phyloP scores from a whole-genome alignment of 2,797 vertebrate species.

The Phylloscopus collybita region DNA sequence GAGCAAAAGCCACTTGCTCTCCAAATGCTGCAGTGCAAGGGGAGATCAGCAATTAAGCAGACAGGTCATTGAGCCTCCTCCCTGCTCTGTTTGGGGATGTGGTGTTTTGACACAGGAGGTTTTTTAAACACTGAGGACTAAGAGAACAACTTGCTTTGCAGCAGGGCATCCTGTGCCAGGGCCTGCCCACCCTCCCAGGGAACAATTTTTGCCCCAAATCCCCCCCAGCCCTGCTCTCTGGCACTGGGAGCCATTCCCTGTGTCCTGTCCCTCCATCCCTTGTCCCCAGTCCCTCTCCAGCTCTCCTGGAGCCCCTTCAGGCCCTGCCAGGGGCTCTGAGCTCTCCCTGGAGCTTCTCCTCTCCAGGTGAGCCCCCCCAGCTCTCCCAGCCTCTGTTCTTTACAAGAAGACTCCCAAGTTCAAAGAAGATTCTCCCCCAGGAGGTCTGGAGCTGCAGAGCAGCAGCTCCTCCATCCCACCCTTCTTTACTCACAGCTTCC shows the following conservation, averaged over 20 bases:
- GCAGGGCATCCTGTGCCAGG: not conserved
- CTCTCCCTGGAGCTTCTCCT: rapidly evolving
- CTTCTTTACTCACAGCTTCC: not conserved
- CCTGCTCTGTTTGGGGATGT: not conserved
- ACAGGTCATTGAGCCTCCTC: not conserved
- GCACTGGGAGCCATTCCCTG: not conserved
- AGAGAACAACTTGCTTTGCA: not conserved
- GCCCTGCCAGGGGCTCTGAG: not conserved
- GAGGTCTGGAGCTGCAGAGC: not conserved
- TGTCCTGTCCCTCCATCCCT: not conserved
- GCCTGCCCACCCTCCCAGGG: rapidly evolving
- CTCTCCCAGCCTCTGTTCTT: not conserved
- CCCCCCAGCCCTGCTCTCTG: not conserved
- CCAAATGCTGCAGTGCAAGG: not conserved
- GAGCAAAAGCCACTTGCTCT: not conserved
- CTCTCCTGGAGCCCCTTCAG: not conserved
- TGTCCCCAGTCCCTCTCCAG: not conserved
- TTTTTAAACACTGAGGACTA: not conserved
- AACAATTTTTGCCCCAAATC: rapidly evolving
- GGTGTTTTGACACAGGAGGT: not conserved
- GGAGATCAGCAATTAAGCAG: not conserved
- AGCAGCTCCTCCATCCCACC: not conserved
- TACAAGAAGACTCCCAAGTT: not conserved
- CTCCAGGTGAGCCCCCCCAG: not conserved
- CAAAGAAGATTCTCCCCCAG: not conserved